Base-by-base conservation (phyloP, 2,113 vertebrate species). In the Chaetura pelagica region DNA sequence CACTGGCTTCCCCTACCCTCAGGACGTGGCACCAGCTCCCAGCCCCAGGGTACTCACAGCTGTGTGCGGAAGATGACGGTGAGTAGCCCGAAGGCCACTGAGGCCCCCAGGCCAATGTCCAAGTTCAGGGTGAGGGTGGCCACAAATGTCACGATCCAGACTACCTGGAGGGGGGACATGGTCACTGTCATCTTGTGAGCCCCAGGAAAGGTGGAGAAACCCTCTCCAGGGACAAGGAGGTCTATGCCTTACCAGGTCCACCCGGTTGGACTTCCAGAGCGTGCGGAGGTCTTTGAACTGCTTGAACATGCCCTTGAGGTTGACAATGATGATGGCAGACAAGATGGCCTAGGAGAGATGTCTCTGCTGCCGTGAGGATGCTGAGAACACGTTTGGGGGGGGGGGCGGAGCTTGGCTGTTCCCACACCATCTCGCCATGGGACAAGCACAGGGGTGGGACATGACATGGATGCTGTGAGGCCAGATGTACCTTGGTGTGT, bases 231-330 rank as follows among this genome's bases (percentile, higher is more conserved):
- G 49, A 24, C 9, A 66, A 51, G 19, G 15, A 14, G 1, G 15
- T 32, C 9, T 7, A 32, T 7, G 6, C 30, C 98, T 98, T 95
- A 99, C 99, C 99, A 99, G 97, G 88, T 99, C 99, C 18, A 98
- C 92, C 46, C 87, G 96, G 91, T 99, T 99, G 63, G 97, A 97
- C 93, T 81, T 98, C 99, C 99, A 99, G 52, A 99, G 98, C 4
- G 21, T 61, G 24, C 78, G 24, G 26, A 99, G 78, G 79, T 99
- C 99, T 6, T 34, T 9, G 81, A 99, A 99, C 92, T 99, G 99
- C 96, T 98, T 98, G 97, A 99, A 96, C 98, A 99, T 99, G n/a
- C 99, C 99, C 13, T 99, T 99, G 75, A 99, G 98, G 95, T 99
- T 99, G 69, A 99, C 94, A 3, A 98, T 98, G 68, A 99, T 98